A percentile compares a stretch with the other conserved stretches of the same genome.
phyloP scores from a whole-genome alignment of 2,113 vertebrate species.

The Sceloporus undulatus region DNA sequence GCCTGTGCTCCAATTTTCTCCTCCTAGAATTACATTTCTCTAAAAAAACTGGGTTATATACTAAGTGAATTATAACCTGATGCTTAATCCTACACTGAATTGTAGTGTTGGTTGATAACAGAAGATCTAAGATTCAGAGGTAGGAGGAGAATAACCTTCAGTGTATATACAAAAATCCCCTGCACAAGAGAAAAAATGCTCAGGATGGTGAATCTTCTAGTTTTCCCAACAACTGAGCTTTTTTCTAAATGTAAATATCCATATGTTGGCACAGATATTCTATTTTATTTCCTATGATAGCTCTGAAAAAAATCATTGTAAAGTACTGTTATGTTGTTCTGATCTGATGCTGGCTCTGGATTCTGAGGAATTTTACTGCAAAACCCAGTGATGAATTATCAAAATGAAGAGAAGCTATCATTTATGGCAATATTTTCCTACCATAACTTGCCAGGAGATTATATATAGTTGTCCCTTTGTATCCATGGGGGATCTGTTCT shows the following conservation, averaged over 20 bases:
- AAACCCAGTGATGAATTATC: background rate
- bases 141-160: background rate
- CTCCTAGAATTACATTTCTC: background rate
- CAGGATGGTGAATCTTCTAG: background rate
- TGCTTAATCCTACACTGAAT: background rate
- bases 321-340: background rate
- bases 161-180: background rate
- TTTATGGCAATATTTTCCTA: background rate
- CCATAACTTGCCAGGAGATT: background rate
- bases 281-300: background rate
- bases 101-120: background rate
- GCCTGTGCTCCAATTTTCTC: background rate
- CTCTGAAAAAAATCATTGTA: background rate
- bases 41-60: background rate
- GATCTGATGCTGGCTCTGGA: background rate
- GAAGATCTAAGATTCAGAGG: background rate
- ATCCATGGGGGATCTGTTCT: no score
- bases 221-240: background rate
- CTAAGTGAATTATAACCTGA: no score
- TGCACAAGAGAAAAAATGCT: background rate
- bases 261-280: background rate
- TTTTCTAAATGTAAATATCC: background rate
- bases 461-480: no score
- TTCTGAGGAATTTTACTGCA: background rate
- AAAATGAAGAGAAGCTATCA: background rate